These are phyloP conservation scores for Euzophera pinguis DNA, from an alignment of 2,888 invertebrate genomes.

Conservation along the genomic window DNA sequence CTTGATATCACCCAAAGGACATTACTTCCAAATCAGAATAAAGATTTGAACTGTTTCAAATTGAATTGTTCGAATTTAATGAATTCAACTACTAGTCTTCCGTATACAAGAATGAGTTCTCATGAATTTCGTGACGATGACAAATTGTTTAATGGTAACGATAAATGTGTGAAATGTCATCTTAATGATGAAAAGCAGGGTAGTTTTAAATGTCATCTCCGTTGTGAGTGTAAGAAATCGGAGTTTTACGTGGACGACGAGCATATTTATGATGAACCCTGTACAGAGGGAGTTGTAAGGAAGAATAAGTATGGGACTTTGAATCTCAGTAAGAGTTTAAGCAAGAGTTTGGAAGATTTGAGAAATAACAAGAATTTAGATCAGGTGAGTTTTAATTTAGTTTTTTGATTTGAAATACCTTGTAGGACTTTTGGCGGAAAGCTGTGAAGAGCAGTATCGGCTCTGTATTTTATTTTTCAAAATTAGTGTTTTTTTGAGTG, in stretches of 20 bases:
- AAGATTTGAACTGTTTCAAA: conserved; percentile 61
- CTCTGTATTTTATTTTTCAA: no score
- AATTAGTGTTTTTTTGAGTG: no score
- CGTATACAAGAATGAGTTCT: conserved; percentile 56
- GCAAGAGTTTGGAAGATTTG: conserved; percentile 58
- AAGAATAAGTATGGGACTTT: conserved; percentile 49
- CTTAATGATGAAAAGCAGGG: conserved; percentile 42
- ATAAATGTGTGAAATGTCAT: conserved; percentile 50
- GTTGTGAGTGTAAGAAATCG: conserved; percentile 56
- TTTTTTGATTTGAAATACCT: background rate
- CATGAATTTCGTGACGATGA: conserved; percentile 21
- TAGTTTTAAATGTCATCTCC: conserved; percentile 64
- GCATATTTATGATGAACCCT: conserved; percentile 83
- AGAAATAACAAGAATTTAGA: conserved; percentile 26
- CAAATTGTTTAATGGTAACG: conserved; percentile 30
- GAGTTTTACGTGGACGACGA: conserved; percentile 66
- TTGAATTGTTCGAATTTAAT: conserved; percentile 61
- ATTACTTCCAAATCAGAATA: conserved; percentile 41
- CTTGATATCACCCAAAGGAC: conserved; percentile 61
- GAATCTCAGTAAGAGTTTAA: conserved; percentile 32
- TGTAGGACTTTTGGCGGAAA: no score
- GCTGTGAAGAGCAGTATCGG: no score
- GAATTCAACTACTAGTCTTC: conserved; percentile 59
- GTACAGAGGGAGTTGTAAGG: conserved; percentile 21
- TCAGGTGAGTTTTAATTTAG: conserved; percentile 36